Evolutionary conservation across 2,888 invertebrate genomes (phyloP), one percentile per base, ranked within the genome.

Genomic region (Pammene fasciana): DNA sequence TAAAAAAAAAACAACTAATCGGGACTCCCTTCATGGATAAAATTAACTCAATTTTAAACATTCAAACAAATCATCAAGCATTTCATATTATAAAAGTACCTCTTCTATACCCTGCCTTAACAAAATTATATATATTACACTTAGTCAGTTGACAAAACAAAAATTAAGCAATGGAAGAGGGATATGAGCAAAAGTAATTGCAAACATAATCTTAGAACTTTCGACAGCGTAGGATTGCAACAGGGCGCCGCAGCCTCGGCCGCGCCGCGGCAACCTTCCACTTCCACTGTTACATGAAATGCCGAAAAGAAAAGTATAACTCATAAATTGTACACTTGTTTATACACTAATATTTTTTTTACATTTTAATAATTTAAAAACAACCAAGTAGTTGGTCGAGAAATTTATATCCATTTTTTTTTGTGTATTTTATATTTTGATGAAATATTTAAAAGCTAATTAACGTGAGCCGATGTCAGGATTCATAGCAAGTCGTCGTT

Each of bases 291-390:
- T 82, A 87, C 84, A 86, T 86, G 84, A 89, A 89, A 91, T 89
- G 89, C 89, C 91, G 87, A 90, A 91, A 89, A 86, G 88, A 91
- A 92, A 91, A 92, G 90, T 91, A 92, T 89, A 90, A 89, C 91
- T 90, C 85, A 92, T 92, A 92, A 92, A 92, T 92, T 92, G 92
- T 92, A 92, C 92, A 92, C 92, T 92, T 90, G 89, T 91, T 90
- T 92, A 92, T 90, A 92, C 83, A 86, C 92, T 92, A 92, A 88
- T 91, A 92, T 92, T 92, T 43, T 87, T 92, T 92, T 92, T 92
- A 92, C 90, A 91, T 92, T 92, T 92, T 92, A 92, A 92, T 92
- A 92, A 92, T 92, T 92, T 92, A 92, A 92, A 90, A 91, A 92
- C 92, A 92, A 92, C 92, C 92, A 92, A 26, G 89, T 89, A 89